Evolutionary conservation across 2,113 vertebrate species (phyloP).

Genomic region (Amphiprion ocellaris): DNA sequence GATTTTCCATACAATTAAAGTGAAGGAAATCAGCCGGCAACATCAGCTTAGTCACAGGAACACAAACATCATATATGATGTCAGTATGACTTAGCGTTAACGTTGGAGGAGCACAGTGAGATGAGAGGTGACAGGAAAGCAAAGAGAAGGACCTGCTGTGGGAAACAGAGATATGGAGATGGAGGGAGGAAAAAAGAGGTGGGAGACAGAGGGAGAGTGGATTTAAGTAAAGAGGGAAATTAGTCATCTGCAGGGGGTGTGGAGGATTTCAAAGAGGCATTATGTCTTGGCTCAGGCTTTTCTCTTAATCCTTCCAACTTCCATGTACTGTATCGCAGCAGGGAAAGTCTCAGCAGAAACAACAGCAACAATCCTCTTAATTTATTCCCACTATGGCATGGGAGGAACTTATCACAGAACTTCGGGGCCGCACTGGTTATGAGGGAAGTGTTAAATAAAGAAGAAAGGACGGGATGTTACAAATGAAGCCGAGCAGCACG

Average conservation of each 20-base stretch:
- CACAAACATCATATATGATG: conserved; percentile 38
- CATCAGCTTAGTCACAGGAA: conserved; percentile 52
- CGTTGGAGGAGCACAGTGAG: conserved; percentile 14
- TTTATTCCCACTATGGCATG: conserved; percentile 36
- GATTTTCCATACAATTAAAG: not conserved
- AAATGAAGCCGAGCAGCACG: not conserved
- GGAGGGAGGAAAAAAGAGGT: not conserved
- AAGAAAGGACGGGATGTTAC: not conserved
- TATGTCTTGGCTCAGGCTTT: conserved; percentile 56
- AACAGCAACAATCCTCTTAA: conserved; percentile 26
- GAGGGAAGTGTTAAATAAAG: not conserved
- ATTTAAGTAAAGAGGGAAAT: conserved; percentile 44
- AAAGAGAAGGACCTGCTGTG: not conserved
- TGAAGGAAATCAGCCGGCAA: conserved; percentile 22
- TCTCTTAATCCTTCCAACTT: conserved; percentile 61
- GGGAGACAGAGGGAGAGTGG: conserved; percentile 31
- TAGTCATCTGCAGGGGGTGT: conserved; percentile 48
- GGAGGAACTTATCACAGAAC: conserved; percentile 17
- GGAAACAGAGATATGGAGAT: conserved; percentile 11
- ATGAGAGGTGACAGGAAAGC: conserved; percentile 3
- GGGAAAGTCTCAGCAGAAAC: conserved; percentile 37
- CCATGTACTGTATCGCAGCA: conserved; percentile 29
- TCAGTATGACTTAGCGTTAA: conserved; percentile 43
- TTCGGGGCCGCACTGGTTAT: not conserved
- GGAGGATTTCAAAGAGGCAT: conserved; percentile 61